Percentiles rank a stretch among this genome's conserved stretches.
Evolutionary conservation across 2,797 vertebrate genomes (phyloP).

Genomic region (Tangara arthus): DNA sequence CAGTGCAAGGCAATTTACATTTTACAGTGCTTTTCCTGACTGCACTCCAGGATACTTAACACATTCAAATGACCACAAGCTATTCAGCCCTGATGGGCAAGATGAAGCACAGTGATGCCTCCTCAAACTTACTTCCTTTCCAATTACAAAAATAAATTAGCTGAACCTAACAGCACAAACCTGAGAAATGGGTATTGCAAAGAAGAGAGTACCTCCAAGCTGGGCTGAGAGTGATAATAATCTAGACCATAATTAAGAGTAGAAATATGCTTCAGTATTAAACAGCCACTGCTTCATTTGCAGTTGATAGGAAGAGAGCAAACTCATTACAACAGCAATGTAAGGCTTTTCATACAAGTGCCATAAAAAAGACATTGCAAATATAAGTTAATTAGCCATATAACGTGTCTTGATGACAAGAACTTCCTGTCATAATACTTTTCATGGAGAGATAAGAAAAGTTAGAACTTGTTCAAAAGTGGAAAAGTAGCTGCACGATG

Average conservation of each 20-base stretch:
- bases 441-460: slow-evolving; percentile 20
- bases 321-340: slow-evolving; percentile 41
- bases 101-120: slow-evolving; percentile 51
- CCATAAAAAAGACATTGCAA: slow-evolving; percentile 45
- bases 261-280: slow-evolving; percentile 58
- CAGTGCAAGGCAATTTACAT: slow-evolving; percentile 37
- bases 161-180: slow-evolving; percentile 44
- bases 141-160: slow-evolving; percentile 65
- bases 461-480: neutral
- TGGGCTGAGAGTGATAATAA: slow-evolving; percentile 59
- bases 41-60: slow-evolving; percentile 31
- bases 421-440: slow-evolving; percentile 31
- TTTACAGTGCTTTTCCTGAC: slow-evolving; percentile 24
- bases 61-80: slow-evolving; percentile 62
- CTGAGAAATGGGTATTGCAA: slow-evolving; percentile 55
- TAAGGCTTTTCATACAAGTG: slow-evolving; percentile 40
- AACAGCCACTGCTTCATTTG: slow-evolving; percentile 56
- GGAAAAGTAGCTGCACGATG: neutral
- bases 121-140: slow-evolving; percentile 52
- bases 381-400: slow-evolving; percentile 47
- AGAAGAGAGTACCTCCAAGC: slow-evolving; percentile 54
- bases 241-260: slow-evolving; percentile 61
- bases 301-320: slow-evolving; percentile 35
- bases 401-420: slow-evolving; percentile 25
- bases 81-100: slow-evolving; percentile 56